phyloP scores from a whole-genome alignment of 2,888 invertebrate genomes.

The Liodrosophila aerea region DNA sequence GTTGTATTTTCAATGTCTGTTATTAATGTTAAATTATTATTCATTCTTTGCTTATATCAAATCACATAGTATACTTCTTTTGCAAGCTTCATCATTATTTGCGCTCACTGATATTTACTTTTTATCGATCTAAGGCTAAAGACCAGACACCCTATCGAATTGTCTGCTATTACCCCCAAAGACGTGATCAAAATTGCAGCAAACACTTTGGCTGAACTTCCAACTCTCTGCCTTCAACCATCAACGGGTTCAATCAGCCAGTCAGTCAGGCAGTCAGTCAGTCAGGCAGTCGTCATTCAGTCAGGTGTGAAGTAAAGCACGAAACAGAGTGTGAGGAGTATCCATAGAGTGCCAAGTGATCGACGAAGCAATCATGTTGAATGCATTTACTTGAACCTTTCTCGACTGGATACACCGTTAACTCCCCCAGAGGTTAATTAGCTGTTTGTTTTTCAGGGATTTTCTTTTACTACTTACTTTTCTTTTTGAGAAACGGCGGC shows the following conservation, averaged over 20 bases:
- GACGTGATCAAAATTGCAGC: constrained; percentile 68
- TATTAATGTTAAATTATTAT: too few relatives aligned
- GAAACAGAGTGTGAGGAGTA: constrained; percentile 30
- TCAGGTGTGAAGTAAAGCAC: constrained; percentile 76
- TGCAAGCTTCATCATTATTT: constrained; percentile 8
- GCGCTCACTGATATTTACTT: constrained; percentile 37
- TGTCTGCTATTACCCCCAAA: constrained; percentile 26
- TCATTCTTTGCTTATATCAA: too few relatives aligned
- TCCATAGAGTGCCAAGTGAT: constrained; percentile 46
- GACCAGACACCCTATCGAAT: constrained; percentile 44
- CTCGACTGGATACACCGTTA: constrained; percentile 29
- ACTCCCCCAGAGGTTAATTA: constrained; percentile 70
- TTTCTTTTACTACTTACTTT: constrained; percentile 86
- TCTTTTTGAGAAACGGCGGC: constrained; percentile 89
- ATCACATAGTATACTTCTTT: too few relatives aligned
- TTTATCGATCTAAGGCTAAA: constrained; percentile 29
- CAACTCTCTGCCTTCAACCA: constrained; percentile 5
- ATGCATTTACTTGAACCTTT: constrained; percentile 60
- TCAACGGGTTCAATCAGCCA: constrained; percentile 61
- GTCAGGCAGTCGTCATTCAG: constrained; percentile 41
- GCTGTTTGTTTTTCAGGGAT: constrained; percentile 65
- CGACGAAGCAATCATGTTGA: constrained; percentile 75
- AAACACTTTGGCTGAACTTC: constrained; percentile 32
- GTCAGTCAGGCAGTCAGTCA: constrained; percentile 46
- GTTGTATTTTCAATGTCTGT: too few relatives aligned